Evolutionary conservation across 1,140 invertebrate genomes (phyloP), one percentile per base, ranked within the genome.

Genomic region (Palaemon carinicauda): DNA sequence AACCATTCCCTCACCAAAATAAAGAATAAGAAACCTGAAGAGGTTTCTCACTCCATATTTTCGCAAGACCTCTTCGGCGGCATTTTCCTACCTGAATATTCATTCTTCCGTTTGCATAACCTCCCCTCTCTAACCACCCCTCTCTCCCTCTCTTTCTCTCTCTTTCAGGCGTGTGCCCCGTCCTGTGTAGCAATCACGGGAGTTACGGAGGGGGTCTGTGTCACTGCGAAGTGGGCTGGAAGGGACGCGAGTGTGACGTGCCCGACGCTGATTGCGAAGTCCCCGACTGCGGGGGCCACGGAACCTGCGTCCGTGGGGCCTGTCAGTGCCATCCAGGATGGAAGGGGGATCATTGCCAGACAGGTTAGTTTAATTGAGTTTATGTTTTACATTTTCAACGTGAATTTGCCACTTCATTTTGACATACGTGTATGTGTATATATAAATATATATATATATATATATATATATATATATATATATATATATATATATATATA

Each of bases 151-250:
- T 69, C 31, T 82, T 17, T 73, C 15, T 52, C 15, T 50, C 31
- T 92, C 92, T 91, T 92, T 85, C 90, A 95, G 95, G 96, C 92
- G 95, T 98, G n/a, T 99, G 98, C 93, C 98, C 98, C 51, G 96
- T 98, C 3, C 93, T 99, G 79, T 99, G 98, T 92, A 98, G 97
- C 88, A 97, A 96, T 83, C 97, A 99, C 91, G 98, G 98, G 31
- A 95, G 97, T 90, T 99, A 99, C 91, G 95, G 96, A 29, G 96
- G 97, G 74, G 98, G 98, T 21, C 92, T 97, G 88, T 99, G 98
- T 92, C 95, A 97, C 90, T 99, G 98, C 92, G 96, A 98, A 91
- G 95, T 97, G 90, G 97, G 98, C 69, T 99, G 96, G 96, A 98
- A 98, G 93, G 98, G 98, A 50, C 94, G 95, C 27, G 97, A 99